Evolutionary conservation across 2,797 vertebrate species (phyloP).

Genomic region (Limnodromus scolopaceus): DNA sequence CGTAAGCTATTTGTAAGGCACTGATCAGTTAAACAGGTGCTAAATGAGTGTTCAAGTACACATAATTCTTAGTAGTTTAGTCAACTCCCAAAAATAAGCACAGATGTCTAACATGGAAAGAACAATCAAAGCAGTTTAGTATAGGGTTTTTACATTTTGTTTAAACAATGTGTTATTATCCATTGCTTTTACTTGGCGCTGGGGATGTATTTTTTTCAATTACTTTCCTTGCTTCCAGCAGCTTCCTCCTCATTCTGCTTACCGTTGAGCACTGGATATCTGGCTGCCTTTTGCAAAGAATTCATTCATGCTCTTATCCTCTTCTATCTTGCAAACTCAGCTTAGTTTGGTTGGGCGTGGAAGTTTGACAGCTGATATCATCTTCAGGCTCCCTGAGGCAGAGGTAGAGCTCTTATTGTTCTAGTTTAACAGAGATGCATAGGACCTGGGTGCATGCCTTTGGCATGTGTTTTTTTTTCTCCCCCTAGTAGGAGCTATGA

Average conservation of each 20-base stretch:
- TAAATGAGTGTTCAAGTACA: background rate
- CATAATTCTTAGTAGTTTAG: slow-evolving; percentile 3
- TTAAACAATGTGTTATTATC: background rate
- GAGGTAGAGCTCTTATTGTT: background rate
- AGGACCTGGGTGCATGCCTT: background rate
- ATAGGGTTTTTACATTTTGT: background rate
- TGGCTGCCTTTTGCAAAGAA: background rate
- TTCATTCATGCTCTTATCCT: slow-evolving; percentile 1
- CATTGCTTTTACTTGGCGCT: background rate
- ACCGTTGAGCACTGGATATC: rapidly evolving
- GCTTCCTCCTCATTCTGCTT: background rate
- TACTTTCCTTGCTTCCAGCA: background rate
- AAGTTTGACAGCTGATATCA: background rate
- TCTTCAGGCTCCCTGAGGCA: slow-evolving; percentile 2
- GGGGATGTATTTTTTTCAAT: background rate
- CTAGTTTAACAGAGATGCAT: background rate
- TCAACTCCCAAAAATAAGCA: background rate
- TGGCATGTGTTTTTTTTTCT: background rate
- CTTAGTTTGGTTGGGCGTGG: background rate
- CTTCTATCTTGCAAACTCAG: slow-evolving; percentile 39
- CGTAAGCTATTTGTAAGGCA: background rate
- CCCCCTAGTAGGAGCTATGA: background rate
- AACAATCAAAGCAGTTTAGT: background rate
- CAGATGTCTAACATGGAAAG: background rate
- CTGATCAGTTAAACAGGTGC: background rate